Conservation (phyloP, 2,113 vertebrate species). For the Heterochromis multidens region DNA sequence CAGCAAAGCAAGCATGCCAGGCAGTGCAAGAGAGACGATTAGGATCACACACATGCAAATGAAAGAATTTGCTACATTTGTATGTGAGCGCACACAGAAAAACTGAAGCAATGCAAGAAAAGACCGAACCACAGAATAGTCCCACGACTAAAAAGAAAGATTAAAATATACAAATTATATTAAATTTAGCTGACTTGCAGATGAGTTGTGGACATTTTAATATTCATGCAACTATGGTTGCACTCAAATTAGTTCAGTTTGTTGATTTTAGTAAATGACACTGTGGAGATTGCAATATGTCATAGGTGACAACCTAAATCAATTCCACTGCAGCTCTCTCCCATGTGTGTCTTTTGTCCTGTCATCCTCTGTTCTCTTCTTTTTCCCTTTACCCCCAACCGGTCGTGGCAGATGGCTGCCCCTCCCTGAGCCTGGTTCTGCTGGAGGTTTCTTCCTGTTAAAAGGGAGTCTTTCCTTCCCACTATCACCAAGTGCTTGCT, state of each 20-base stretch:
- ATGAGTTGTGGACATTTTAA: not conserved
- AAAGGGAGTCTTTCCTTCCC: too few relatives aligned
- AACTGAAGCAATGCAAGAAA: not conserved
- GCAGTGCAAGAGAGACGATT: not conserved
- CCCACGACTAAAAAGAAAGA: too few relatives aligned
- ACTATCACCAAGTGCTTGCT: too few relatives aligned
- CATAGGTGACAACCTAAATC: not conserved
- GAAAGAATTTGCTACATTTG: not conserved
- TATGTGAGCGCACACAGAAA: not conserved
- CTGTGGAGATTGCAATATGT: not conserved
- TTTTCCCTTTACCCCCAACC: too few relatives aligned
- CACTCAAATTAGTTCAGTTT: not conserved
- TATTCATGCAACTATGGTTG: not conserved
- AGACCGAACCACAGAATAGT: not conserved
- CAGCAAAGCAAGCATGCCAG: conserved; percentile 58
- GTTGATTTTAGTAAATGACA: not conserved
- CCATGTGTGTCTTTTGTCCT: too few relatives aligned
- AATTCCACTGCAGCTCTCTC: not conserved
- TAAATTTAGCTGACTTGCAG: not conserved
- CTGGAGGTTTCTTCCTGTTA: too few relatives aligned
- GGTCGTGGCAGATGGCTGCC: too few relatives aligned
- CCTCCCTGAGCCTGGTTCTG: too few relatives aligned
- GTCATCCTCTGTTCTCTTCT: too few relatives aligned
- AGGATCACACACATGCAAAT: conserved; percentile 24
- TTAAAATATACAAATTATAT: not conserved